Evolutionary conservation across 2,888 invertebrate genomes (phyloP).

Genomic region (Agrotis segetum): DNA sequence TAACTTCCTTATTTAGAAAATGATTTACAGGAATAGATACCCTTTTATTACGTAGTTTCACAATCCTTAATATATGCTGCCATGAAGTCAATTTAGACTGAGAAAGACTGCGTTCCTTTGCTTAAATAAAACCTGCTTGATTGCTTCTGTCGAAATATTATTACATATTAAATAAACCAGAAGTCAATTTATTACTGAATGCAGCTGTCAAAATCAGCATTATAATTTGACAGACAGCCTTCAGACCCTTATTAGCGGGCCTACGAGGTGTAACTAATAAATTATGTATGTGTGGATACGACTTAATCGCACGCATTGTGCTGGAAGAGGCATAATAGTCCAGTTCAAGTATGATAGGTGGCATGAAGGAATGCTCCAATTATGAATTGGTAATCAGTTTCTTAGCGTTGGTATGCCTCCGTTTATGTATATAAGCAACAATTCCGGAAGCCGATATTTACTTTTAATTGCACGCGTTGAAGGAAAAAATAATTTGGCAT

Average conservation of each 20-base stretch:
- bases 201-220: slow-evolving; percentile 52
- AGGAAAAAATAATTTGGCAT: slow-evolving; percentile 31
- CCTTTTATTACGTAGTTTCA: not conserved
- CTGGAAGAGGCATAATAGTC: slow-evolving; percentile 31
- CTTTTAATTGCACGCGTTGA: slow-evolving; percentile 26
- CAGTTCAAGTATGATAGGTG: slow-evolving; percentile 26
- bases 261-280: slow-evolving; percentile 34
- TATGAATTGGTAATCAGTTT: slow-evolving; percentile 31
- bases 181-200: slow-evolving; percentile 43
- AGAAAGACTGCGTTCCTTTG: slow-evolving; percentile 14
- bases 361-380: slow-evolving; percentile 37
- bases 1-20: slow-evolving; percentile 36
- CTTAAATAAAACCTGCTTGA: slow-evolving; percentile 20
- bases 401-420: slow-evolving; percentile 26
- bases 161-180: slow-evolving; percentile 29
- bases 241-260: slow-evolving; percentile 48
- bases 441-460: slow-evolving; percentile 45
- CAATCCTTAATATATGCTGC: not conserved
- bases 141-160: slow-evolving; percentile 33
- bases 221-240: slow-evolving; percentile 55
- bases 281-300: slow-evolving; percentile 41
- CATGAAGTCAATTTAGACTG: not conserved
- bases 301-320: slow-evolving; percentile 34
- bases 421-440: slow-evolving; percentile 18
- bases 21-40: slow-evolving; percentile 22